A percentile compares a stretch with the other conserved stretches of the same genome.
Conservation (phyloP, 2,797 vertebrate species). For the Enteromius treurensis region DNA sequence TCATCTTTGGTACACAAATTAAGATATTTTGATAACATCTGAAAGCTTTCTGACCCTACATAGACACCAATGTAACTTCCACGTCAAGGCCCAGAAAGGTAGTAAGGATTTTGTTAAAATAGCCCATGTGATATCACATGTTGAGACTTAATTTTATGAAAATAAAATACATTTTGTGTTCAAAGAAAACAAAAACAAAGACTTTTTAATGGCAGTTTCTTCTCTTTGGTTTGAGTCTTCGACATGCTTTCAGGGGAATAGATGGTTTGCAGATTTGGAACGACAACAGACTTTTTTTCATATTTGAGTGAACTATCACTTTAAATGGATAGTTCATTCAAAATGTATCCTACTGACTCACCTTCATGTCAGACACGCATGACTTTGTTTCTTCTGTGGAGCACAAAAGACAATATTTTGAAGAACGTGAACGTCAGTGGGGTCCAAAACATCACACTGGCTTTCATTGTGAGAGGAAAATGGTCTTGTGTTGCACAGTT, state of each 20-base stretch:
- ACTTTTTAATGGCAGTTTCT: background rate
- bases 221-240: background rate
- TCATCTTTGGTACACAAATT: background rate
- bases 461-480: background rate
- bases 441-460: background rate
- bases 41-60: background rate
- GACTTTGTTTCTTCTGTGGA: background rate
- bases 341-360: too few relatives aligned
- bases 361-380: background rate
- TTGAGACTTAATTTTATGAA: background rate
- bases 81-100: background rate
- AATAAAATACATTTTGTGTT: background rate
- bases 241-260: background rate
- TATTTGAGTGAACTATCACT: background rate
- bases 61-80: background rate
- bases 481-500: background rate
- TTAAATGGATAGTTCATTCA: too few relatives aligned
- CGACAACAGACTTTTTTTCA: background rate
- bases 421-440: background rate
- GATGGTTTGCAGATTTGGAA: background rate
- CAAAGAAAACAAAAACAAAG: background rate
- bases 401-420: background rate
- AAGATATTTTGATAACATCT: background rate
- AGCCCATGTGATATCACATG: background rate
- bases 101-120: background rate